These are phyloP conservation scores for Chrysodeixis includens DNA, from an alignment of 2,888 invertebrate species.

Conservation along the genomic window DNA sequence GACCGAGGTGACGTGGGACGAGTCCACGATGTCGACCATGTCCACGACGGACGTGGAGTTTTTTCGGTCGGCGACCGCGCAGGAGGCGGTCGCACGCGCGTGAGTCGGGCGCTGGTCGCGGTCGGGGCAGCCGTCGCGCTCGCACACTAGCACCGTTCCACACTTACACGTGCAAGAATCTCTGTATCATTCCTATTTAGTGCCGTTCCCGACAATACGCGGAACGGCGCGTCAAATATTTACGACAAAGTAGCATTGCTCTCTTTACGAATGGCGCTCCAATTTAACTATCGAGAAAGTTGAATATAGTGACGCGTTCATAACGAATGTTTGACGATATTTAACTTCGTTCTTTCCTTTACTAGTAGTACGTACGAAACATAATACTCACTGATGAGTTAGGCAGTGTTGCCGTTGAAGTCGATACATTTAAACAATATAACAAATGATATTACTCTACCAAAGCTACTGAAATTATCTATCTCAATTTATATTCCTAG, in stretches of 20 bases:
- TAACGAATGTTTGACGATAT: conserved; percentile 54
- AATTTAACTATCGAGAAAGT: conserved; percentile 60
- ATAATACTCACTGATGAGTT: conserved; percentile 76
- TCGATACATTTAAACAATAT: conserved; percentile 67
- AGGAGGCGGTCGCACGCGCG: conserved; percentile 88
- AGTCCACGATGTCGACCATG: conserved; percentile 87
- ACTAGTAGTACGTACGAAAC: conserved; percentile 67
- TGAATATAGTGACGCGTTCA: conserved; percentile 60
- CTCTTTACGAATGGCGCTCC: conserved; percentile 70
- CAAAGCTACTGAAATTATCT: conserved; percentile 88
- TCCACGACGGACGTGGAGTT: conserved; percentile 88
- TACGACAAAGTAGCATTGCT: conserved; percentile 72
- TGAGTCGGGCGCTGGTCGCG: conserved; percentile 84
- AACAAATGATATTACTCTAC: conserved; percentile 84
- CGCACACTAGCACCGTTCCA: conserved; percentile 87
- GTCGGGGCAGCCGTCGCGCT: conserved; percentile 87
- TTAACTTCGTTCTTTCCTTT: conserved; percentile 64
- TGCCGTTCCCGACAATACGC: conserved; percentile 57
- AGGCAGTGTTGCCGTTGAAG: conserved; percentile 56
- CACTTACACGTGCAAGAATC: conserved; percentile 81
- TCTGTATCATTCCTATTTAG: conserved; percentile 77
- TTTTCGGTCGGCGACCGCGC: conserved; percentile 89
- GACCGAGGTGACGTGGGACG: conserved; percentile 85
- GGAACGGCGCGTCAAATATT: conserved; percentile 63
- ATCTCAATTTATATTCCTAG: conserved; percentile 88